A percentile compares a stretch with the other conserved stretches of the same genome.
phyloP scores from a whole-genome alignment of 2,113 vertebrate species.

The Ptilonorhynchus violaceus region DNA sequence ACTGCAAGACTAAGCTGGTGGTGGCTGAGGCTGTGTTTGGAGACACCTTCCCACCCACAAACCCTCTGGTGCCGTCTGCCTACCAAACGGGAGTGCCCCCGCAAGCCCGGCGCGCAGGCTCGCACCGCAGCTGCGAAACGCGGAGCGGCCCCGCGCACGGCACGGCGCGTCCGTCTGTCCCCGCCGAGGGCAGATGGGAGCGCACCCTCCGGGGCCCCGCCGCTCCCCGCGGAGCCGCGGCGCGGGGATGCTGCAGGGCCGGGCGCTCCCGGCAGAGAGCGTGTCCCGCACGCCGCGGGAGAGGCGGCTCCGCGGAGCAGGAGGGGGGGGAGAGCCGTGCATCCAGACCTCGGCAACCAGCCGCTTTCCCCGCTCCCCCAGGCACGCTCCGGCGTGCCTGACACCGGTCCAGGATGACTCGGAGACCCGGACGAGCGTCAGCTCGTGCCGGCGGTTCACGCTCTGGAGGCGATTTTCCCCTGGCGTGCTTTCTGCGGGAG shows the following conservation, averaged over 20 bases:
- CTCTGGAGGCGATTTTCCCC: not conserved
- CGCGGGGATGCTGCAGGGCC: not conserved
- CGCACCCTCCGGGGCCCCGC: fast-evolving
- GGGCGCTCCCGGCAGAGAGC: conserved; percentile 14
- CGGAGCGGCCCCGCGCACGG: not conserved
- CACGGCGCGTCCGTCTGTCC: not conserved
- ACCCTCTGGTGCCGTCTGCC: conserved; percentile 16
- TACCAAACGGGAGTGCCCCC: not conserved
- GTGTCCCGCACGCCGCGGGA: not conserved
- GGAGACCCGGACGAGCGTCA: not conserved
- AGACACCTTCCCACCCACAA: conserved; percentile 44
- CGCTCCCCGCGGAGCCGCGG: not conserved
- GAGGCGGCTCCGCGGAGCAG: not conserved
- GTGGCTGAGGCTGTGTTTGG: conserved; percentile 16
- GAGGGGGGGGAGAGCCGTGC: not conserved
- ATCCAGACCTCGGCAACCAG: not conserved
- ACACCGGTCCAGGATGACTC: not conserved
- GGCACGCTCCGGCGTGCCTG: not conserved
- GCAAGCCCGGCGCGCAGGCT: not conserved
- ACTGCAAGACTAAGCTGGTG: conserved; percentile 36
- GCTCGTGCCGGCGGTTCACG: not conserved
- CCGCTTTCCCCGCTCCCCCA: not conserved
- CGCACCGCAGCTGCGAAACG: not conserved
- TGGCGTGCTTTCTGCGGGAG: not conserved
- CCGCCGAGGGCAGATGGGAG: fast-evolving